A percentile compares a stretch with the other conserved stretches of the same genome.
Conservation (phyloP, 2,113 vertebrate genomes). For the Drymodes brunneopygia region DNA sequence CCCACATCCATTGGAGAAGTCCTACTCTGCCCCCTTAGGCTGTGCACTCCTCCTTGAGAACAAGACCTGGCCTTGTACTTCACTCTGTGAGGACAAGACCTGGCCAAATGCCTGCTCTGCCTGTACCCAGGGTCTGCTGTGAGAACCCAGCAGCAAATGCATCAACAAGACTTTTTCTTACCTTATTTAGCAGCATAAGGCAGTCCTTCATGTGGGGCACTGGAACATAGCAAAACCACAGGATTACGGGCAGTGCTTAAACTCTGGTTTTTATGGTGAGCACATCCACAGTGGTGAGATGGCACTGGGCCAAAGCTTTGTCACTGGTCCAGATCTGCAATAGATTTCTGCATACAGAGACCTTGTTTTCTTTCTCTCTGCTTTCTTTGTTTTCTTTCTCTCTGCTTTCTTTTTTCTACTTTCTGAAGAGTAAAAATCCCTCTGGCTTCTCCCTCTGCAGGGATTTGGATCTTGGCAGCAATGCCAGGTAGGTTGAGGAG, state of each 20-base stretch:
- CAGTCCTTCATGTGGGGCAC: neutral
- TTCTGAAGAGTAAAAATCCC: neutral
- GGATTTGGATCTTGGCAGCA: neutral
- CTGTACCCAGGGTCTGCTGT: fast-evolving
- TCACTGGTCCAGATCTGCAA: neutral
- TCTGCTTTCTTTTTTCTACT: neutral
- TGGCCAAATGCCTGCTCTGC: neutral
- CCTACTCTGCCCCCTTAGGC: neutral
- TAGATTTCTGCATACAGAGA: neutral
- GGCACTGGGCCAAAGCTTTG: fast-evolving
- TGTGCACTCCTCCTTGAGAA: fast-evolving
- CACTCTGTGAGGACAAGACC: fast-evolving
- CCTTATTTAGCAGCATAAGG: neutral
- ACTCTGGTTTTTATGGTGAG: neutral
- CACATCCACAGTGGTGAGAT: neutral
- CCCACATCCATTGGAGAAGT: neutral
- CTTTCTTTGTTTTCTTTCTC: neutral
- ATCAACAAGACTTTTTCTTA: neutral
- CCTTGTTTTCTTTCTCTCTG: neutral
- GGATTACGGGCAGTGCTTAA: neutral
- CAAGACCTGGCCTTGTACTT: neutral
- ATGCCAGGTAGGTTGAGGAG: neutral
- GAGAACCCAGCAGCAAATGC: neutral
- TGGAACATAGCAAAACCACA: neutral
- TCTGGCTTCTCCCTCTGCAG: neutral